Base-by-base conservation (phyloP, 2,888 invertebrate species). In the Dusona sp. region DNA sequence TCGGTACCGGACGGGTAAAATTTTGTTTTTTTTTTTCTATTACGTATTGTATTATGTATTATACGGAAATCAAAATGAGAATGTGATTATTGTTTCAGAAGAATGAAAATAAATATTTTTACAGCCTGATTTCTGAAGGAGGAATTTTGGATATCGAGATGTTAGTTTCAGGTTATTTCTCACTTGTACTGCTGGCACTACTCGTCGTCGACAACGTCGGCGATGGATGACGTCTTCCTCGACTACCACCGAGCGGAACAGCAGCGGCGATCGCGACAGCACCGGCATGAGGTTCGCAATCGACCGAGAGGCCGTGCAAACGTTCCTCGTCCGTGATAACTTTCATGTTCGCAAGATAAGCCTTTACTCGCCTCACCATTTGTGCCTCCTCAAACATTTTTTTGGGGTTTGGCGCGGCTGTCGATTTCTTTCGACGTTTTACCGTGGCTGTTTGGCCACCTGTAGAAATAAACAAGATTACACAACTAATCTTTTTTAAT, bases 321-420 rank as follows among this genome's bases (percentile, higher is more conserved):
- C 97, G 96, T 90, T 98, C 97, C 94, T 99, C 99, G 93, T 99
- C 98, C 16, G 97, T 98, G 90, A 98, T 97, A 8, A 98, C 98
- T 91, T 98, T 97, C 95, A 99, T 96, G 91, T 98, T 97, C 89
- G 97, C 97, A 85, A 99, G 95, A 95, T 99, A 99, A 3, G 99
- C 98, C 94, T 99, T 99, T 7, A 99, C 99, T 82, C 99, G 96
- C 45, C 99, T 96, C 81, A 99, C 99, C 99, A 99, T 99, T 95
- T 99, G 98, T 45, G 99, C 99, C 95, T 99, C 99, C 94, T 99
- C 99, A 94, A 98, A 99, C 99, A 99, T 99, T 94, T 99, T 99
- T 95, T 99, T 99, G 77, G 98, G 98, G 95, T 99, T 99, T 1
- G 98, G 98, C 6, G 98, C 97, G 42, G 98, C 97, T 45, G 97